Base-by-base conservation (phyloP, 1,140 invertebrate species). In the Plectrocnemia conspersa region DNA sequence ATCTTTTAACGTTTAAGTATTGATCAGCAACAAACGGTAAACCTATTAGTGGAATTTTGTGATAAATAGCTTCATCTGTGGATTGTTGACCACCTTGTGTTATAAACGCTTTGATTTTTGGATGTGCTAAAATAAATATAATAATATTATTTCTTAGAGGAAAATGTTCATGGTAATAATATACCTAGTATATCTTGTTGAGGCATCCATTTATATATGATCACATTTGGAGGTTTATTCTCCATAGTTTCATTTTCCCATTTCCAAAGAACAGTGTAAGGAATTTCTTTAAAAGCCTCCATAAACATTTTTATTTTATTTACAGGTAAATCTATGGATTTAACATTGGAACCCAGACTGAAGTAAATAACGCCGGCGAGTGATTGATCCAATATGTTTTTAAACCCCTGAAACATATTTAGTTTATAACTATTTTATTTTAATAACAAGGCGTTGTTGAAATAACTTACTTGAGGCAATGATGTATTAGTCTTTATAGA, bases 71-170 rank as follows among this genome's bases (percentile, higher is more conserved):
- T 65, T 83, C 81, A 29, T 75, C 74, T 11, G 73, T 66, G 23
- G 80, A 80, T 49, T 78, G 73, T 21, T 74, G 65, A 2, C 81
- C 81, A 35, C 78, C 79, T 64, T 83, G 81, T 7, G 73, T 78
- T 6, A 82, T 72, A 56, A 82, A 83, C 1, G 77, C 29, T 57
- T 72, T 71, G 5, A 76, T 58, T 27, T 78, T 77, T 7, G 68
- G 66, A 63, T 83, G 79, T 9, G 63, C 77, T 78, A 58, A 18
- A 66, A 67, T 35, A 35, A 35, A 11, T 13, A 35, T 11, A 35
- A 35, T 13, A n/a, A 29, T n/a, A 35, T 35, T 35, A 35, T 40
- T 47, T 24, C 6, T 16, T 49, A 3, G 19, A 38, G n/a, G n/a
- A n/a, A n/a, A n/a, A n/a, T n/a, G n/a, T n/a, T n/a, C n/a, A n/a